These are phyloP conservation scores for Branchinecta lynchi DNA, from an alignment of 1,140 invertebrate genomes.

Conservation along the genomic window DNA sequence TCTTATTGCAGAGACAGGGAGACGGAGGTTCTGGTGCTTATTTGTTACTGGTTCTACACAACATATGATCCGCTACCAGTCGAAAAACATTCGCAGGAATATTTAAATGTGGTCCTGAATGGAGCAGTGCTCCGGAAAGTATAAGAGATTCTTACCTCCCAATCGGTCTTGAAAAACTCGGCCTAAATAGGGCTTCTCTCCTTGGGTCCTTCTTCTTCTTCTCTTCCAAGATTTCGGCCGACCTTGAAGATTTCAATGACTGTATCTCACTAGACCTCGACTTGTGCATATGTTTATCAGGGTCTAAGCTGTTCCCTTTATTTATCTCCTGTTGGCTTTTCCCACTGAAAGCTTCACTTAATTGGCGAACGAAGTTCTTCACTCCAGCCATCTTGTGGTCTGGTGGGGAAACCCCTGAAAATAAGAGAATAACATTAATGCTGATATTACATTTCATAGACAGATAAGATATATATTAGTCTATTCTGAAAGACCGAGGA, in stretches of 20 bases:
- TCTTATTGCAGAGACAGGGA: too few species aligned
- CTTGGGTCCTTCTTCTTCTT: background rate
- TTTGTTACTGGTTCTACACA: too few species aligned
- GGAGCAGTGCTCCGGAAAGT: too few species aligned
- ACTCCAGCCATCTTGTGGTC: background rate
- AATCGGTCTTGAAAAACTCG: background rate
- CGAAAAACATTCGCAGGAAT: too few species aligned
- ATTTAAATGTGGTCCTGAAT: too few species aligned
- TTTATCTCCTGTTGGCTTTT: background rate
- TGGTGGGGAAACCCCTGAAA: too few species aligned
- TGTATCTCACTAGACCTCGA: constrained; percentile 2
- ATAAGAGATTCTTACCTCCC: background rate
- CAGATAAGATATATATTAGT: too few species aligned
- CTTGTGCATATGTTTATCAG: background rate
- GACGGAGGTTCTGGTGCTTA: too few species aligned
- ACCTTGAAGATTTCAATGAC: background rate
- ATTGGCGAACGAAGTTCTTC: background rate
- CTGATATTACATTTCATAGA: too few species aligned
- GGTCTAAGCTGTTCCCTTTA: background rate
- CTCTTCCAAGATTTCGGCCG: background rate
- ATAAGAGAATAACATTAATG: too few species aligned
- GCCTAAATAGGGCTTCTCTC: background rate
- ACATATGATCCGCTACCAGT: too few species aligned
- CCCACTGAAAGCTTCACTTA: background rate
- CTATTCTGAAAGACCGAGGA: too few species aligned